Conservation (phyloP, 2,888 invertebrate species). For the Lathronympha strigana region DNA sequence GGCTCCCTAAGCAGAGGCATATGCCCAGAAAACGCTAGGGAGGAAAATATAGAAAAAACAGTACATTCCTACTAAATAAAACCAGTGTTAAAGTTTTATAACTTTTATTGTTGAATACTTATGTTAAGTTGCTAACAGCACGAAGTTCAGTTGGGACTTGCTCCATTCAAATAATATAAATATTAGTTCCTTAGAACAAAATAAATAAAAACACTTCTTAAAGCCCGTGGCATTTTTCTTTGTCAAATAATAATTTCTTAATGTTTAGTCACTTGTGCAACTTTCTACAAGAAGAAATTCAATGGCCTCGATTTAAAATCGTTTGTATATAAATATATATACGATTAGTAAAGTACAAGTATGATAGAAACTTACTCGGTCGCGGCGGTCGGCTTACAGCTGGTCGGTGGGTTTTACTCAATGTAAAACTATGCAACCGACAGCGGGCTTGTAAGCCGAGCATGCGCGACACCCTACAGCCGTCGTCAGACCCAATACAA, state of each 20-base stretch:
- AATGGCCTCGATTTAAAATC: slow-evolving; percentile 82
- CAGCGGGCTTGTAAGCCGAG: slow-evolving; percentile 29
- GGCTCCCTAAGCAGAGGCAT: too few relatives aligned
- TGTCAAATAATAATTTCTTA: slow-evolving; percentile 69
- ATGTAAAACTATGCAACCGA: slow-evolving; percentile 47
- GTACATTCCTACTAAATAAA: slow-evolving; percentile 38
- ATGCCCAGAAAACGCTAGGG: too few relatives aligned
- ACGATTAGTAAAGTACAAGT: slow-evolving; percentile 49
- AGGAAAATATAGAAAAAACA: too few relatives aligned
- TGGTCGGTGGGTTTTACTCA: slow-evolving; percentile 47
- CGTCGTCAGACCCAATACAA: slow-evolving; percentile 72
- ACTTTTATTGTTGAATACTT: slow-evolving; percentile 75
- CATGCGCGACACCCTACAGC: slow-evolving; percentile 19
- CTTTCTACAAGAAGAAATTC: slow-evolving; percentile 76
- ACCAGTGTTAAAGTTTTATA: slow-evolving; percentile 56
- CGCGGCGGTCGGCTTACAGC: slow-evolving; percentile 31
- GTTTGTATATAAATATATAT: slow-evolving; percentile 50
- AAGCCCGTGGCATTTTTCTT: slow-evolving; percentile 72
- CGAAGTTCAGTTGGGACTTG: slow-evolving; percentile 71
- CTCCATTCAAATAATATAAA: slow-evolving; percentile 73
- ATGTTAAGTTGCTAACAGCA: slow-evolving; percentile 77
- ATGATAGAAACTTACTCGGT: slow-evolving; percentile 20
- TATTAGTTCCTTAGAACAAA: slow-evolving; percentile 81
- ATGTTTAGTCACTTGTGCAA: slow-evolving; percentile 76
- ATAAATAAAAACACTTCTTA: slow-evolving; percentile 80